A percentile compares a stretch with the other conserved stretches of the same genome.
Evolutionary conservation across 2,888 invertebrate genomes (phyloP).

Genomic region (Steinernema hermaphroditum): DNA sequence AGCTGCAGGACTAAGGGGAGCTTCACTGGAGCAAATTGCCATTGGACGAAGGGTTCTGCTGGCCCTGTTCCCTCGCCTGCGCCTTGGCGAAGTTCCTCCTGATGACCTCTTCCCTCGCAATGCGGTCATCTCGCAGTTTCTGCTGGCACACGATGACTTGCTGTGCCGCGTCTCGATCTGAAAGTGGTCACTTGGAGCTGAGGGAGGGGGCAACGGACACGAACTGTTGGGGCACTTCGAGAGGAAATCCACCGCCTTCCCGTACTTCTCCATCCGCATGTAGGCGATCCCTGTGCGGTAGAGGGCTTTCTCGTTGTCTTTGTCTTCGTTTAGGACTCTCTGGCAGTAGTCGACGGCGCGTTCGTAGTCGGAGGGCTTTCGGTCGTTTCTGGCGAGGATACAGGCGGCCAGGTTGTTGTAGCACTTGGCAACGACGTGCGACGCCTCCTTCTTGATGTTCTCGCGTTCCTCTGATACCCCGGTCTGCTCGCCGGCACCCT

Average conservation of each 20-base stretch:
- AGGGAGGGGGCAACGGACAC: neutral
- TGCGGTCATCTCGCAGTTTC: slow-evolving; percentile 37
- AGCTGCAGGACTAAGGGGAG: neutral
- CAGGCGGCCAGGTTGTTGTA: slow-evolving; percentile 46
- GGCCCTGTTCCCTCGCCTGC: neutral
- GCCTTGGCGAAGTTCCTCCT: slow-evolving; percentile 38
- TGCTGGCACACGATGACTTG: slow-evolving; percentile 30
- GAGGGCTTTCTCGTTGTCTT: slow-evolving; percentile 80
- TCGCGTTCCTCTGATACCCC: neutral
- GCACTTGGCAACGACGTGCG: slow-evolving; percentile 33
- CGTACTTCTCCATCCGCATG: slow-evolving; percentile 34
- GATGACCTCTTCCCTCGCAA: slow-evolving; percentile 36
- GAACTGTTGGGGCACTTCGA: slow-evolving; percentile 34
- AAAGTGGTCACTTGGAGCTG: neutral
- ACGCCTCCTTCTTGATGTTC: slow-evolving; percentile 1
- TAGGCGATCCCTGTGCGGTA: slow-evolving; percentile 72
- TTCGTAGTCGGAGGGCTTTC: slow-evolving; percentile 73
- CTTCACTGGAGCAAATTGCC: slow-evolving; percentile 5
- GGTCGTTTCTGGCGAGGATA: slow-evolving; percentile 34
- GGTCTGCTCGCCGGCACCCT: neutral
- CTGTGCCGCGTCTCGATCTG: slow-evolving; percentile 37
- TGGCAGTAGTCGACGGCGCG: slow-evolving; percentile 78
- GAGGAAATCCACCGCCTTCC: slow-evolving; percentile 36
- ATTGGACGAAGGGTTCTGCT: neutral
- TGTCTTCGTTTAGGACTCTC: slow-evolving; percentile 77